phyloP scores from a whole-genome alignment of 2,113 vertebrate genomes.

The Neogale vison region DNA sequence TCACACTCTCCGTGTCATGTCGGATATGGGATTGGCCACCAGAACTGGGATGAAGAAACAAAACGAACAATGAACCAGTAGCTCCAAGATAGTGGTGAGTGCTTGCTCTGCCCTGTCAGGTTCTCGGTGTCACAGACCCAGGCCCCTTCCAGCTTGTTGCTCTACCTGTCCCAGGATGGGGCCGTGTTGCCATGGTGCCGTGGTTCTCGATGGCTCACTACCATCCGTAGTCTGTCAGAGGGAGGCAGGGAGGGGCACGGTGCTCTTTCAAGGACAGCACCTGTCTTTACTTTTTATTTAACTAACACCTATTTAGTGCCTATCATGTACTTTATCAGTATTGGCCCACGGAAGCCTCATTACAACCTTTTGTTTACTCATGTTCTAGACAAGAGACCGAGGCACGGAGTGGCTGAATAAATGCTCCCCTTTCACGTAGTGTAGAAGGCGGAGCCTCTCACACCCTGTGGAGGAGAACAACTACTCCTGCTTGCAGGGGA shows the following conservation, averaged over 20 bases:
- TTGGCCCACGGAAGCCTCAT: background rate
- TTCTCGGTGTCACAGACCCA: background rate
- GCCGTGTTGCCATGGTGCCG: background rate
- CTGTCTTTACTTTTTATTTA: background rate
- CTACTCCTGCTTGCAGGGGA: background rate
- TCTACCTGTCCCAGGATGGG: background rate
- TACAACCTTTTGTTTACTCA: background rate
- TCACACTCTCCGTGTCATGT: background rate
- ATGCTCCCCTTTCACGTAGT: background rate
- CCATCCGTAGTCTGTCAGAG: background rate
- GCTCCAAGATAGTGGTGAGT: background rate
- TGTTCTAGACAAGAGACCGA: background rate
- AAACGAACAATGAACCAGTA: background rate
- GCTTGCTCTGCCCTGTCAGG: background rate
- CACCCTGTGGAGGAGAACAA: background rate
- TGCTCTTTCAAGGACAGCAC: background rate
- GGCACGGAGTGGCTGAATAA: background rate
- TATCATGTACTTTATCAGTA: background rate
- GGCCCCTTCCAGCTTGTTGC: background rate
- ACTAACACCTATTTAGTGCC: background rate
- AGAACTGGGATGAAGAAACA: background rate
- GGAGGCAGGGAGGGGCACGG: background rate
- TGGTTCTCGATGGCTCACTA: background rate
- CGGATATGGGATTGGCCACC: background rate
- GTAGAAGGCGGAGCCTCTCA: background rate